Evolutionary conservation across 1,140 invertebrate genomes (phyloP).

Genomic region (Bombus terrestris): DNA sequence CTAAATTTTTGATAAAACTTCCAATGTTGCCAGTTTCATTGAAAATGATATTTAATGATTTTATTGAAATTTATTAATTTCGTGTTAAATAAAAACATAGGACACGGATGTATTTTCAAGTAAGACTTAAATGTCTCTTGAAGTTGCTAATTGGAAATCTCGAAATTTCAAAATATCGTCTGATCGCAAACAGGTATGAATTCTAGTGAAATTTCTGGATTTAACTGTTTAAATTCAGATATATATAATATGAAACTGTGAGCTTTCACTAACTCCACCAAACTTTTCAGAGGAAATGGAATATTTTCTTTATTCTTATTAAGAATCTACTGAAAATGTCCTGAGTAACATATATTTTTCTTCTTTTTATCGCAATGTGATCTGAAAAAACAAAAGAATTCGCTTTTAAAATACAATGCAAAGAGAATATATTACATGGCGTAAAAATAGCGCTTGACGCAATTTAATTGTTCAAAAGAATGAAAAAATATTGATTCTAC

Average conservation of each 20-base stretch:
- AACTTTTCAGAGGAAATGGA: neutral
- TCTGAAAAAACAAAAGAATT: neutral
- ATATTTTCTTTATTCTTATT: slow-evolving; percentile 9
- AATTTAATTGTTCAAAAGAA: too few species aligned
- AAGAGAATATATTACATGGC: neutral
- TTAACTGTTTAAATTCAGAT: slow-evolving; percentile 48
- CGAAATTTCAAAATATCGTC: slow-evolving; percentile 45
- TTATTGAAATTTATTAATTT: too few species aligned
- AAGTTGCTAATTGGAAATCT: slow-evolving; percentile 53
- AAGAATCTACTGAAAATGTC: neutral
- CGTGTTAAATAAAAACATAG: neutral
- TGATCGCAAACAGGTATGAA: slow-evolving; percentile 27
- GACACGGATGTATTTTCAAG: neutral
- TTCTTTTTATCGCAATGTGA: neutral
- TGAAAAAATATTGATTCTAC: neutral
- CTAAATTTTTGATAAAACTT: too few species aligned
- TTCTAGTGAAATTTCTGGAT: neutral
- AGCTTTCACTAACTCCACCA: slow-evolving; percentile 7
- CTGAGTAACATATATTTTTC: neutral
- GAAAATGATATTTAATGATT: too few species aligned
- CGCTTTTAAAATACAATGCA: neutral
- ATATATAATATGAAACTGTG: slow-evolving; percentile 15
- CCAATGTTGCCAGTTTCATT: too few species aligned
- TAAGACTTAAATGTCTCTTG: neutral
- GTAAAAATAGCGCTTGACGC: neutral